Percentiles rank a stretch among this genome's conserved stretches.
These are phyloP conservation scores for Molossus alvarezi DNA, from an alignment of 2,797 vertebrate species.

Conservation along the genomic window DNA sequence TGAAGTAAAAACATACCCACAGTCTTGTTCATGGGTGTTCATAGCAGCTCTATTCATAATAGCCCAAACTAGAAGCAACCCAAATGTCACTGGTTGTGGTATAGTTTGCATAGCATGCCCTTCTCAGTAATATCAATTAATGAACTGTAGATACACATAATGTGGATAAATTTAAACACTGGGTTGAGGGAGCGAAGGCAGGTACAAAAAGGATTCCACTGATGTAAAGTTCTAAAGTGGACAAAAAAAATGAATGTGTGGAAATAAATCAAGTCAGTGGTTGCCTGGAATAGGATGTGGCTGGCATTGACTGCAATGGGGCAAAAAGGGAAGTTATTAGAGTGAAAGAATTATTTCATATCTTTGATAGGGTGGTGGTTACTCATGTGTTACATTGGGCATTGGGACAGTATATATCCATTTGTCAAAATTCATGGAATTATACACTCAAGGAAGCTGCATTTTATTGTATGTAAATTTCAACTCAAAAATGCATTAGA, in stretches of 20 bases:
- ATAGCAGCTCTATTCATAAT: neutral
- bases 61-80: neutral
- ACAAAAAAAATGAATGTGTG: neutral
- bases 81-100: neutral
- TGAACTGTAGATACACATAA: neutral
- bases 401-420: neutral
- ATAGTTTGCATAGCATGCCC: neutral
- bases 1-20: neutral
- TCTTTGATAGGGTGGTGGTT: neutral
- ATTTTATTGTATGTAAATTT: slow-evolving; percentile 16
- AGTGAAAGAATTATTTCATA: neutral
- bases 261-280: neutral
- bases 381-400: neutral
- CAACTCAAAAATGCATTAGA: neutral
- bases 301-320: neutral
- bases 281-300: neutral
- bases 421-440: slow-evolving; percentile 3
- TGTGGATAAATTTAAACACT: neutral
- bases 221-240: neutral
- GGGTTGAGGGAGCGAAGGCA: neutral
- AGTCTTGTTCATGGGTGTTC: neutral
- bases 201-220: neutral
- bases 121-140: slow-evolving; percentile 12
- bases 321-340: neutral
- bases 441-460: neutral